Conservation (phyloP, 2,888 invertebrate species). For the Nezara viridula region DNA sequence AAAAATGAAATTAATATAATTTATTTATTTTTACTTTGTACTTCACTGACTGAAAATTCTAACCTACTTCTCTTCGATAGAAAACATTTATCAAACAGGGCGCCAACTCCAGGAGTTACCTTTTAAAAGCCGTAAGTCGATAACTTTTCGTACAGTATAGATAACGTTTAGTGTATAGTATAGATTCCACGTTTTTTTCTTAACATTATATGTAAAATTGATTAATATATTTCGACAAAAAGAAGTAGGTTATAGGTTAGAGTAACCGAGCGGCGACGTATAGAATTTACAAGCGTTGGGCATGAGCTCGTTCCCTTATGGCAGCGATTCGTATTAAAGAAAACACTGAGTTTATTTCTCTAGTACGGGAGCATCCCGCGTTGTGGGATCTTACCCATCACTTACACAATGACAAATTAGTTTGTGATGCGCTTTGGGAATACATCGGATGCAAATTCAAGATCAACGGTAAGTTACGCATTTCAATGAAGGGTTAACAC, state of each 20-base stretch:
- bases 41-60: too few relatives aligned
- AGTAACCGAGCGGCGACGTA: background rate
- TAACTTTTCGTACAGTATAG: too few relatives aligned
- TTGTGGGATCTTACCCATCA: background rate
- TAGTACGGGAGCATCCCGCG: background rate
- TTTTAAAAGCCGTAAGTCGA: too few relatives aligned
- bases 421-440: slow-evolving; percentile 4
- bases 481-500: background rate
- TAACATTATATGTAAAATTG: background rate
- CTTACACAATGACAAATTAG: background rate
- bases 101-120: too few relatives aligned
- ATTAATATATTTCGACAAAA: background rate
- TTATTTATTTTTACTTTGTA: too few relatives aligned
- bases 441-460: background rate
- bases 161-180: too few relatives aligned
- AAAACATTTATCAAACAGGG: too few relatives aligned
- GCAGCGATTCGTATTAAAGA: background rate
- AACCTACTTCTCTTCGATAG: too few relatives aligned
- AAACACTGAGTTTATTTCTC: background rate
- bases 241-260: background rate
- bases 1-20: too few relatives aligned
- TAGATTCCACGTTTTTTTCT: background rate
- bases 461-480: background rate
- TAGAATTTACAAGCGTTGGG: background rate
- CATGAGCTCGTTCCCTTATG: background rate